phyloP scores from a whole-genome alignment of 2,888 invertebrate species.

The Ophion ventricosus region DNA sequence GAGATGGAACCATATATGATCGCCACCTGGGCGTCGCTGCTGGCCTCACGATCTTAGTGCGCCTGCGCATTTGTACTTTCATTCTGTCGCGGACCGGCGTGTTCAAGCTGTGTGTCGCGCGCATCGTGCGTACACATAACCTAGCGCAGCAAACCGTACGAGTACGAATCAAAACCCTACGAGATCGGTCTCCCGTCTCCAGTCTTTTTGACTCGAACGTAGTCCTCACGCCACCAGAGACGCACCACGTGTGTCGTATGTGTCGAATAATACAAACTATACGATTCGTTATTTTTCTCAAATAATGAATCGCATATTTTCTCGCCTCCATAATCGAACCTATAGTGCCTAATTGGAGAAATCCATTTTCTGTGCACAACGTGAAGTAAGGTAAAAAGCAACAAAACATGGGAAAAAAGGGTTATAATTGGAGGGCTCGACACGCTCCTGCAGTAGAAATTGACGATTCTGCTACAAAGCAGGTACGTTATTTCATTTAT shows the following conservation, averaged over 20 bases:
- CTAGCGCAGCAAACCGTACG: too few relatives aligned
- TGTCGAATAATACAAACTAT: neutral
- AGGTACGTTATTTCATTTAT: conserved; percentile 84
- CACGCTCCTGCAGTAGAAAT: conserved; percentile 88
- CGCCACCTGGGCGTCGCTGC: too few relatives aligned
- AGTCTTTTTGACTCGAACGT: neutral
- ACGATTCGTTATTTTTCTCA: neutral
- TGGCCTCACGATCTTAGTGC: too few relatives aligned
- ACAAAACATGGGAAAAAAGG: conserved; percentile 87
- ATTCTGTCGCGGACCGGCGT: too few relatives aligned
- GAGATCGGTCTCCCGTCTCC: too few relatives aligned
- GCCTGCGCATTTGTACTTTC: too few relatives aligned
- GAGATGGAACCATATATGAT: too few relatives aligned
- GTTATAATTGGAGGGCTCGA: conserved; percentile 91
- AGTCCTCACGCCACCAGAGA: neutral
- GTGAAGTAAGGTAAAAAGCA: neutral
- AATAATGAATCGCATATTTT: neutral
- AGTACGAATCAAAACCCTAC: too few relatives aligned
- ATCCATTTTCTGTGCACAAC: neutral
- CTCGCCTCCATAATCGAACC: neutral
- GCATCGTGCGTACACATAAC: too few relatives aligned
- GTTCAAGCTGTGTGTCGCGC: too few relatives aligned
- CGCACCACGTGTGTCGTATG: neutral
- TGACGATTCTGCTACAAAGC: conserved; percentile 88
- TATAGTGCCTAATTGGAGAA: neutral